These are phyloP conservation scores for Chrysomela aeneicollis DNA, from an alignment of 2,888 invertebrate species.

Conservation along the genomic window DNA sequence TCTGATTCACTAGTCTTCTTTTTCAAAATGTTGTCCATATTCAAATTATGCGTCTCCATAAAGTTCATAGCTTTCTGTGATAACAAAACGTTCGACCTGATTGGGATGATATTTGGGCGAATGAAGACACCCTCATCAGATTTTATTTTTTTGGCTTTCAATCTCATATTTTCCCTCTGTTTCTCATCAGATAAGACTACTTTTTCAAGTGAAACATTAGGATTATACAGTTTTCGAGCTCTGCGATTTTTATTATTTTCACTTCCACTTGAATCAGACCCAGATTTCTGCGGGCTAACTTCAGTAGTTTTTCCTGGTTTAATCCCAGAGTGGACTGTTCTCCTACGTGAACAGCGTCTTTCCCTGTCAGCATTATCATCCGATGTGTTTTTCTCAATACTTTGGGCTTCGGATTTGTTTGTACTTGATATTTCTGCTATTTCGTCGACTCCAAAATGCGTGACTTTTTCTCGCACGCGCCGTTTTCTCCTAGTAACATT, in stretches of 20 bases:
- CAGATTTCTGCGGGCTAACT: neutral
- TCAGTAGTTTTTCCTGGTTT: neutral
- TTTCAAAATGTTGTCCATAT: constrained; percentile 11
- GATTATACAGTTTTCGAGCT: constrained; percentile 46
- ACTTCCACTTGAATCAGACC: neutral
- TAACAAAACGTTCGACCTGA: constrained; percentile 21
- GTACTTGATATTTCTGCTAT: too few relatives aligned
- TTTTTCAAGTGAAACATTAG: constrained; percentile 32
- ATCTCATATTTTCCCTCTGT: constrained; percentile 39
- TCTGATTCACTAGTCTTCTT: neutral
- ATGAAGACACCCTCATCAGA: constrained; percentile 25
- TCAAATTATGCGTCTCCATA: constrained; percentile 24
- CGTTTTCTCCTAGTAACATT: constrained; percentile 17
- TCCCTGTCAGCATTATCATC: neutral
- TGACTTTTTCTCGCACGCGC: neutral
- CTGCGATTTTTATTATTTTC: constrained; percentile 21
- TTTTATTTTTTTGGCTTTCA: constrained; percentile 27
- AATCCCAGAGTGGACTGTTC: neutral
- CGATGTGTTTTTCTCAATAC: neutral
- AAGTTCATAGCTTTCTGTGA: constrained; percentile 29
- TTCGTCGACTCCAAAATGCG: too few relatives aligned
- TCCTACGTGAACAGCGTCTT: neutral
- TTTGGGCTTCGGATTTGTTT: neutral
- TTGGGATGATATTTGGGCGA: constrained; percentile 15
- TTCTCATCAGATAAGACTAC: constrained; percentile 36